Percentiles rank a stretch among this genome's conserved stretches.
Evolutionary conservation across 2,113 vertebrate genomes (phyloP).

Genomic region (Heterocephalus glaber): DNA sequence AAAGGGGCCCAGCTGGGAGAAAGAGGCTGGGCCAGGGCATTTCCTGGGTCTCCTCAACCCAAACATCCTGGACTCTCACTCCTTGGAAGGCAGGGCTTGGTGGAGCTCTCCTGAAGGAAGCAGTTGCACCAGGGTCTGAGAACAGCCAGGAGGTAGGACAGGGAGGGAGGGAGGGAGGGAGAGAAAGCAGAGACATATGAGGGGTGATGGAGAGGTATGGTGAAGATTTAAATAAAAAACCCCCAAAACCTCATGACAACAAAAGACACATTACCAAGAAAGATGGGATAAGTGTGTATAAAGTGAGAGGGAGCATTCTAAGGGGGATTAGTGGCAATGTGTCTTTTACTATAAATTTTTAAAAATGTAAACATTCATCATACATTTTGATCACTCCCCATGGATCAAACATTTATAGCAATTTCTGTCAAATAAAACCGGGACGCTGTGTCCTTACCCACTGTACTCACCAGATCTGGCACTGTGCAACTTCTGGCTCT

Average conservation of each 20-base stretch:
- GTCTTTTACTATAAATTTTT: neutral
- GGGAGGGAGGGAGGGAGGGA: neutral
- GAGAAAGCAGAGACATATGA: neutral
- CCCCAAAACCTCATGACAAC: neutral
- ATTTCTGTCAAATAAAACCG: neutral
- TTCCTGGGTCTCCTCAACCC: neutral
- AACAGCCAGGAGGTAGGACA: neutral
- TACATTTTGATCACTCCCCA: neutral
- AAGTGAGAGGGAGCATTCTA: neutral
- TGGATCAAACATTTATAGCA: neutral
- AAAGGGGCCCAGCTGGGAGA: neutral
- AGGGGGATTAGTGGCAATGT: neutral
- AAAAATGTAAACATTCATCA: neutral
- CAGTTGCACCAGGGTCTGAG: neutral
- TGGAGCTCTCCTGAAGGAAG: neutral
- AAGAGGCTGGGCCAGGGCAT: neutral
- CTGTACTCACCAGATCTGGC: neutral
- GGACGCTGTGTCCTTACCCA: neutral
- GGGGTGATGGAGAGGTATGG: neutral
- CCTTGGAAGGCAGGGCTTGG: neutral
- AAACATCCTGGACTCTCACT: rapidly evolving
- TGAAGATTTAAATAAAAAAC: no score
- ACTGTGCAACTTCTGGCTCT: neutral
- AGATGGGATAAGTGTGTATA: neutral
- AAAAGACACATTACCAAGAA: neutral